Evolutionary conservation across 2,113 vertebrate genomes (phyloP).

Genomic region (Alethe castanea): DNA sequence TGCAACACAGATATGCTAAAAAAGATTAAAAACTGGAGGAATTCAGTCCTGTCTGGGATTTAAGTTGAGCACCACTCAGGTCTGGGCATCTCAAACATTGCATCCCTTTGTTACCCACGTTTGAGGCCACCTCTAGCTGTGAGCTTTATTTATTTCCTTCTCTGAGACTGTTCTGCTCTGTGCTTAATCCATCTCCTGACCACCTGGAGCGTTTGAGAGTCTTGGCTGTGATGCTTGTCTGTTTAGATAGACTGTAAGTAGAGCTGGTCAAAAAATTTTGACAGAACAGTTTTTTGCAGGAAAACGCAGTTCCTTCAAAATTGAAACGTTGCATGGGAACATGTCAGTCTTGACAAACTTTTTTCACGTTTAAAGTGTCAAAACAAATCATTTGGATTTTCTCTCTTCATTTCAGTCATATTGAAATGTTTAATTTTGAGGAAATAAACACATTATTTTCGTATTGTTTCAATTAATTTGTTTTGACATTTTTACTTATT

Average conservation of each 20-base stretch:
- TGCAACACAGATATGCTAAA: neutral
- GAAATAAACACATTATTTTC: conserved; percentile 18
- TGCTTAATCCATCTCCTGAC: conserved; percentile 55
- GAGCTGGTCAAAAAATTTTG: conserved; percentile 62
- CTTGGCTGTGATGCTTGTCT: conserved; percentile 54
- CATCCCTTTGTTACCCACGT: neutral
- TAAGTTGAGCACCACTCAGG: neutral
- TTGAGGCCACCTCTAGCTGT: conserved; percentile 1
- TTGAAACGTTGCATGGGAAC: neutral
- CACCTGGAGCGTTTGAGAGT: conserved; percentile 54
- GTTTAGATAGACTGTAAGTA: conserved; percentile 36
- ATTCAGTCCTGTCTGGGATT: neutral
- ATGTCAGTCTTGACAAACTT: conserved; percentile 44
- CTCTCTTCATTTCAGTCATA: neutral
- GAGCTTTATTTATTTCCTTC: conserved; percentile 49
- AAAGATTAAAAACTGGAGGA: neutral
- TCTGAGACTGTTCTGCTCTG: conserved; percentile 31
- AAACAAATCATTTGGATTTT: conserved; percentile 44
- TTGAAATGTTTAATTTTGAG: neutral
- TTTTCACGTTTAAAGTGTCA: conserved; percentile 32
- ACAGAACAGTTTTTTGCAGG: conserved; percentile 46
- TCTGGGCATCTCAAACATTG: neutral
- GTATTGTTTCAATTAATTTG: conserved; percentile 52
- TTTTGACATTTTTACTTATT: conserved; percentile 29
- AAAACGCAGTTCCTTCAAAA: conserved; percentile 2